Base-by-base conservation (phyloP, 2,888 invertebrate species). In the Lasioglossum lativentre region DNA sequence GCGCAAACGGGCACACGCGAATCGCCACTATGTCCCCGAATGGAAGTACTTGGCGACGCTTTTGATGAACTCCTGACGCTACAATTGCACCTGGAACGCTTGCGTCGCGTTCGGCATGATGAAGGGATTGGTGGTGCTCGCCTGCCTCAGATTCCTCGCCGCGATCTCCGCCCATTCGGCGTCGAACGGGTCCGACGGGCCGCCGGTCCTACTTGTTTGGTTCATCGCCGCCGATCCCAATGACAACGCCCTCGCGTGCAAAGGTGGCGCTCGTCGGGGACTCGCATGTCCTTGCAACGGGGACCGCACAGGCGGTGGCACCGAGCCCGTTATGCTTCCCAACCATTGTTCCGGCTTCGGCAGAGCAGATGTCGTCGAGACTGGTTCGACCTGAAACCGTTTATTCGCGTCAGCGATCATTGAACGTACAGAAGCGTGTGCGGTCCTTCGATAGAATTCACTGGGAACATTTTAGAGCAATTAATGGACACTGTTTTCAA, bases 261-360 rank as follows among this genome's bases (percentile, higher is more conserved):
- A 95, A 66, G 96, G 96, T 27, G 97, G 95, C 91, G 97, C 95
- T 91, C 96, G 93, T 91, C 97, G 94, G 77, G 96, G 96, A 77
- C 89, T 93, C 4, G 82, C 88, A 12, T 90, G 89, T 5, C 86
- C 86, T 38, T 89, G 90, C 40, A 90, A 80, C 42, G 74, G 78
- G 8, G 96, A 94, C 78, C 95, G 95, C 73, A 86, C 89, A 45
- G 92, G 78, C 47, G 88, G 75, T 78, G 96, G 96, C 92, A 96
- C 96, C 87, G 96, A 96, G 88, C 96, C 96, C 23, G 97, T 97
- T 71, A 97, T 96, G 91, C 97, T 97, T 14, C 97, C 98, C 89
- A 98, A 95, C 98, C 98, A 98, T 92, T 98, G 98, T 91, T 98
- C 98, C 0, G 98, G 97, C 95, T 97, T 97, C 42, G 98, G 98